Base-by-base conservation (phyloP, 2,797 vertebrate genomes). In the Phoxinus dragarum region DNA sequence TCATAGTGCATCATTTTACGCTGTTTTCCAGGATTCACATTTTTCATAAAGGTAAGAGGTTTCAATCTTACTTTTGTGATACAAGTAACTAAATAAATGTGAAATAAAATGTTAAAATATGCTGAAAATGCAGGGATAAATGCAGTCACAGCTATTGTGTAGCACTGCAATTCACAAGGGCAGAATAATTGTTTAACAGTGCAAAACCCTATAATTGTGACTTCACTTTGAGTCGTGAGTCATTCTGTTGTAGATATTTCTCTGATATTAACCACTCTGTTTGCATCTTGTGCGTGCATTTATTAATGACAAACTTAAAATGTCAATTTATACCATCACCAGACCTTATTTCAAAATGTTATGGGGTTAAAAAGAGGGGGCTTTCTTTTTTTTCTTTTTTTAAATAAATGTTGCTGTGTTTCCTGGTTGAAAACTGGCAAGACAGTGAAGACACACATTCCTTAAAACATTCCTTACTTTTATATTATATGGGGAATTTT, bases 11-110 rank as follows among this genome's bases (percentile, higher is more conserved):
- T 27, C 2, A 47, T 80, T 31, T 11, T 11, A 34, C 10, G 9
- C 42, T 14, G 19, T 23, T 78, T 59, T 47, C 38, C 38, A 44
- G 75, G 64, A 78, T 78, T 84, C 36, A 1, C 66, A 17, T 71
- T 47, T 77, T 71, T 69, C 3, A 17, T 31, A 49, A 84, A 72
- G 83, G 75, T 79, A 71, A 47, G 59, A n/a, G 8, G 23, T 76
- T 54, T 76, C 2, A 54, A 17, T 40, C 44, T n/a, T 75, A 16
- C 38, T 47, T 49, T 38, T 75, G 40, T 74, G 3, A 42, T 19
- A n/a, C 9, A 59, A 38, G 9, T 56, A 16, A 19, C n/a, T 9
- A 23, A 74, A 74, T 23, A 12, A 12, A 23, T 17, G 2, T 11
- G 6, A 44, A 40, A 8, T 17, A 42, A 38, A 21, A 34, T 44